Evolutionary conservation across 1,140 invertebrate species (phyloP), one percentile per base, ranked within the genome.

Genomic region (Tribolium castaneum): DNA sequence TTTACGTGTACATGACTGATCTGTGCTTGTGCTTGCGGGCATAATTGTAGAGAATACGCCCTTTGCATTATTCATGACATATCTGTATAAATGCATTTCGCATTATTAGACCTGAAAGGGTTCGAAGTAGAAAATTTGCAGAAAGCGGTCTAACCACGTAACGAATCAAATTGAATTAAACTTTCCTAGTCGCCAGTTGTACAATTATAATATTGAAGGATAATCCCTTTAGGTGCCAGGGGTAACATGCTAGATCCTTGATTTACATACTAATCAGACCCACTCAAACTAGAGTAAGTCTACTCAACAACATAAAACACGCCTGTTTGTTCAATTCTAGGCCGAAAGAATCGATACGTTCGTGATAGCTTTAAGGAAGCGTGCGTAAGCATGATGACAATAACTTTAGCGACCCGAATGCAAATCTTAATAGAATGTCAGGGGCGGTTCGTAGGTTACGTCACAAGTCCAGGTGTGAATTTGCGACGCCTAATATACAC

Each of bases 381-480:
- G 30, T 66, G 59, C 59, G 59, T 66, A 66, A 66, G 59, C 59
- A 66, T 30, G 59, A 66, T 35, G 59, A 66, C 59, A 66, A 66
- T 66, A 66, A 66, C 3, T 66, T 35, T 35, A 19, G 16, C n/a
- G 66, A 14, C 45, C 59, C 59, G 39, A 70, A 76, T 70, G 75
- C 66, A 70, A 76, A 70, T 76, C 62, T 62, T 77, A 56, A 70
- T 50, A 34, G 70, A 56, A 52, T 35, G 51, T 49, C 49, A 70
- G 76, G 16, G 45, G 76, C 9, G 54, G 66, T 51, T 71, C 76
- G 34, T 12, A 19, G 14, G 14, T 3, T 51, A 52, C 25, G 30
- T 59, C 59, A 35, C 45, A 45, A 62, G 59, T 59, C 70, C 76
- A 80, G 76, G 79, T 78, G 79, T 62, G 76, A 74, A 77, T 78